Percentiles rank a stretch among this genome's conserved stretches.
These are phyloP conservation scores for Steinernema feltiae DNA, from an alignment of 1,140 invertebrate genomes.

Conservation along the genomic window DNA sequence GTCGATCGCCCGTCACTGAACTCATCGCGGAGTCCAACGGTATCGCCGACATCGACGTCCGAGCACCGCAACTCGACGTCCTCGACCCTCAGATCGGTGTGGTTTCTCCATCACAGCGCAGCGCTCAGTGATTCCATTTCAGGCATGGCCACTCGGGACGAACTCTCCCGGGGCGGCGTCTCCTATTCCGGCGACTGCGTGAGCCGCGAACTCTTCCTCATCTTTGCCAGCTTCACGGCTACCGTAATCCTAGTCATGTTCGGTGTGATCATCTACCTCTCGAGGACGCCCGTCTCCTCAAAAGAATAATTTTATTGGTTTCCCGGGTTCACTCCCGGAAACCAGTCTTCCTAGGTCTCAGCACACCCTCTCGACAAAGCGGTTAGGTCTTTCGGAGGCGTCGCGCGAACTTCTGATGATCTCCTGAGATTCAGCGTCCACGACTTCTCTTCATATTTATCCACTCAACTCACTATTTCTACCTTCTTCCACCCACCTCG, in stretches of 20 bases:
- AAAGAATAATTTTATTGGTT: not conserved
- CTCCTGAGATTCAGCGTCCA: slow-evolving; percentile 11
- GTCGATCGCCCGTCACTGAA: slow-evolving; percentile 25
- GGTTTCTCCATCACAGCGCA: slow-evolving; percentile 4
- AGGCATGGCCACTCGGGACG: not conserved
- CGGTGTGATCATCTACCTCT: slow-evolving; percentile 10
- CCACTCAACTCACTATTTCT: not conserved
- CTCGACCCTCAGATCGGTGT: slow-evolving; percentile 44
- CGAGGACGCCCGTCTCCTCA: not conserved
- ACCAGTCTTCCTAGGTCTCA: slow-evolving; percentile 13
- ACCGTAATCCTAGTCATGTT: slow-evolving; percentile 23
- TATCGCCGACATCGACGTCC: slow-evolving; percentile 43
- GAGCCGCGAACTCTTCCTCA: not conserved
- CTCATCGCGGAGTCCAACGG: slow-evolving; percentile 14
- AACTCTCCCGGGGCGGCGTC: not conserved
- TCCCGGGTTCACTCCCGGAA: not conserved
- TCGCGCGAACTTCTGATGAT: slow-evolving; percentile 1
- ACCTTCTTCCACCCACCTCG: not conserved
- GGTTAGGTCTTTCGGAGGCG: slow-evolving; percentile 3
- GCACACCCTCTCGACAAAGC: slow-evolving; percentile 13
- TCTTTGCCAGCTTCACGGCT: slow-evolving; percentile 16
- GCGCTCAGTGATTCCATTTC: not conserved
- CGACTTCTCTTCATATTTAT: slow-evolving; percentile 1
- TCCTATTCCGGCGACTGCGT: slow-evolving; percentile 8
- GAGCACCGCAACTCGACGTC: slow-evolving; percentile 41